Base-by-base conservation (phyloP, 2,797 vertebrate genomes). In the Chrysocyon brachyurus region DNA sequence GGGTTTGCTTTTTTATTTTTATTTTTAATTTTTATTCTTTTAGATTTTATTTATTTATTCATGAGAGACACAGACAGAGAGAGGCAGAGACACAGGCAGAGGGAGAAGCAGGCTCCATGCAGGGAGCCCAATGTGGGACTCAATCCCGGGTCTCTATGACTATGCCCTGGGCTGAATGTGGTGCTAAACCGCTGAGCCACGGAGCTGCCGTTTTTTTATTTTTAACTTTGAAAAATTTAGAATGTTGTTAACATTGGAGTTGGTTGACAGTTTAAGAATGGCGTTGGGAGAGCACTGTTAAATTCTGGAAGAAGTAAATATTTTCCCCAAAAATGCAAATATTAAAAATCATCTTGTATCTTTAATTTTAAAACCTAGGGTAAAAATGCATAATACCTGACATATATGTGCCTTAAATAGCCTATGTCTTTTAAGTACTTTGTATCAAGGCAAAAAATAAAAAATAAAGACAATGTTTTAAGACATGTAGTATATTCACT, bases 401-500 rank as follows among this genome's bases (percentile, higher is more conserved):
- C 97, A 93, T 91, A 90, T 21, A 88, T 94, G 85, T 73, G 88
- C 88, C 94, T 97, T 95, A 95, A 98, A 84, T 49, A 16, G 87
- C 95, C 97, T 73, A 92, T 90, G 33, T 95, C 94, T 95, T 98
- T 98, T 97, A 88, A 96, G 95, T 98, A 92, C 40, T 96, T 94
- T 70, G n/a, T 59, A 96, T 63, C 64, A 97, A 98, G 68, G 84
- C 87, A 96, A 98, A 98, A 75, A 57, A 88, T 63, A 98, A 31
- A 72, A 40, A 98, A 31, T 66, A 40, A 72, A 89, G 57, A 72
- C 59, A 0, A 2, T 93, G 63, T 98, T 87, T 97, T 91, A 0
- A 96, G 66, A 92, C 90, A 97, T 83, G 28, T 1, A 90, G 77
- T 96, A 81, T 83, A 95, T 82, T 96, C 90, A 21, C 81, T 95